Base-by-base conservation (phyloP, 2,888 invertebrate genomes). In the Plagodis pulveraria region DNA sequence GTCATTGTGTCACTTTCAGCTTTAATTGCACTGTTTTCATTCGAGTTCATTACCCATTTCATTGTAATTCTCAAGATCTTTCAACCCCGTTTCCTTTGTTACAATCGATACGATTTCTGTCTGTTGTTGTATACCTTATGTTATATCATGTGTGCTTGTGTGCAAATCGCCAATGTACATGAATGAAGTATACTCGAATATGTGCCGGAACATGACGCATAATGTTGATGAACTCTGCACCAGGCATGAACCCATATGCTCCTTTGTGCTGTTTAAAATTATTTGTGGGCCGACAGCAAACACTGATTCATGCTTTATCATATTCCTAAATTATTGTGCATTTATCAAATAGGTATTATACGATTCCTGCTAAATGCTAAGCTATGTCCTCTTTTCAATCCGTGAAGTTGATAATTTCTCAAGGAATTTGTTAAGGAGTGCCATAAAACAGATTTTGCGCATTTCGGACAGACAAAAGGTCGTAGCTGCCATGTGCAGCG, bases 221-320 rank as follows among this genome's bases (percentile, higher is more conserved):
- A 73, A 74, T 82, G 84, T 70, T 82, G 81, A 71, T 78, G 91
- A 89, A 87, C 90, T 80, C 83, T 74, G 77, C 57, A 45, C 56
- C 52, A 56, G 76, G 74, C 76, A 73, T 64, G 76, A 77, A 74
- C 77, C 75, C 81, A 79, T 76, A 71, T 80, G 78, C 68, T 78
- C 88, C 60, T 90, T 90, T 91, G 89, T 91, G 78, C 74, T 72
- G 76, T 80, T 83, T 80, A 76, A 79, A 79, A 81, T 80, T 76
- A 83, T 85, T 86, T 82, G 86, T 86, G 84, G 83, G 82, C 77
- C 80, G 85, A 68, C 76, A 73, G 63, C 75, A 77, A 76, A 79
- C 75, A 76, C 73, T 90, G 91, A 91, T 69, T 90, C 89, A 89
- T 58, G 33, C 71, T 64, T 71, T 88, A 89, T 90, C 83, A 71